Evolutionary conservation across 2,797 vertebrate genomes (phyloP), one percentile per base, ranked within the genome.

Genomic region (Pogonophryne albipinna): DNA sequence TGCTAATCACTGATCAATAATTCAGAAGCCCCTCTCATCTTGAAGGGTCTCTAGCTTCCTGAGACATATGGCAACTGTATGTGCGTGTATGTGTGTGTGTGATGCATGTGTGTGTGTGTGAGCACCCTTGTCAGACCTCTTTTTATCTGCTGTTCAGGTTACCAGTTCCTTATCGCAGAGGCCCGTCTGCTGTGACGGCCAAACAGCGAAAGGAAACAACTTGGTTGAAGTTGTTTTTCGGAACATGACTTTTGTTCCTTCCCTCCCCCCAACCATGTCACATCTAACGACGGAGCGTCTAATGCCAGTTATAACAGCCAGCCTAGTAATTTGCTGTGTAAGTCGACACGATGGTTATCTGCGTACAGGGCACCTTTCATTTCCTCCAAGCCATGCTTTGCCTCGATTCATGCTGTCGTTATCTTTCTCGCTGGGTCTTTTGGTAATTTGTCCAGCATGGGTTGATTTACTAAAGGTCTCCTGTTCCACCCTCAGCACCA

Each of bases 1-100:
- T 98, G 96, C 94, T 98, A 97, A 99, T 98, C 97, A 96, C 93
- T 97, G 95, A 98, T 99, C 97, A 99, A 99, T 99, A 98, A 99
- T 99, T 98, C 96, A 99, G 91, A 94, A 74, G 86, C 83, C 76
- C 90, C 94, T 95, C 89, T 94, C 95, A 95, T 96, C 96, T 96
- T 95, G 95, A 96, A 97, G 96, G 95, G 96, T 95, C 94, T 94
- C 94, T 87, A 90, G 92, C 92, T 96, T 97, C 95, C 96, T 94
- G 93, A 92, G 96, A 95, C 97, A 98, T 97, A 97, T 97, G 97
- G 97, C 92, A 92, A 81, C 76, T 90, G 87, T 73, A 56, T 73
- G 82, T 67, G 79, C 74, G 27, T 72, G 12, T 27, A 31, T 38
- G 61, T 70, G 55, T 77, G 66, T 27, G 12, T 51, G 45, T 66